Percentiles rank a stretch among this genome's conserved stretches.
Conservation (phyloP, 2,797 vertebrate species). For the Pipistrellus pipistrellus region DNA sequence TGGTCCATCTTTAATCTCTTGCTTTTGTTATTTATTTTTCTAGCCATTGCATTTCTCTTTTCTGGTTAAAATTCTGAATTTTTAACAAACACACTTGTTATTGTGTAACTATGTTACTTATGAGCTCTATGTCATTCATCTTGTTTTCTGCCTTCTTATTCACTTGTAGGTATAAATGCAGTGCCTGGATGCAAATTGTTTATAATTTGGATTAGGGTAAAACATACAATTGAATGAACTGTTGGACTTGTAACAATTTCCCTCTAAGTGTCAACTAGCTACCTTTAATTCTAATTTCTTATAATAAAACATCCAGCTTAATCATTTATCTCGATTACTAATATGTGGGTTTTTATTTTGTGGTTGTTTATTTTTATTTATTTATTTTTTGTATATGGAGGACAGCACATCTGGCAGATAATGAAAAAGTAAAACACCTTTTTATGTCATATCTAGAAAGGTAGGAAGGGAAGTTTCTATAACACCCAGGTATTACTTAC, state of each 20-base stretch:
- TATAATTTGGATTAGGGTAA: not conserved
- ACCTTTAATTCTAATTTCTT: not conserved
- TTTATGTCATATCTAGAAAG: not conserved
- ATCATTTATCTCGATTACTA: not conserved
- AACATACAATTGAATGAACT: not conserved
- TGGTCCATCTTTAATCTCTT: not conserved
- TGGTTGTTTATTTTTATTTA: not conserved
- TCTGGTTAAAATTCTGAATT: slow-evolving; percentile 24
- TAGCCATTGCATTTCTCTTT: not conserved
- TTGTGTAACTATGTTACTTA: not conserved
- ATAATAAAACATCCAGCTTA: not conserved
- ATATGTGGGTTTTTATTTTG: not conserved
- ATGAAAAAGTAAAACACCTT: not conserved
- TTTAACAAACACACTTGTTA: not conserved
- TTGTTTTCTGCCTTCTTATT: slow-evolving; percentile 10
- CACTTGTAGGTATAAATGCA: not conserved
- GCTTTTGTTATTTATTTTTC: not conserved
- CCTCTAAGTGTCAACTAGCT: not conserved
- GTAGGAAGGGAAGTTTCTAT: not conserved
- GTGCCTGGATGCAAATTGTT: not conserved
- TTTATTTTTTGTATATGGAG: not conserved
- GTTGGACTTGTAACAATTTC: not conserved
- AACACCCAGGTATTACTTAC: not conserved
- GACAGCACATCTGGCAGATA: not conserved
- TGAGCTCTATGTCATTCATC: not conserved